phyloP scores from a whole-genome alignment of 2,113 vertebrate species.

The Ailuropoda melanoleuca region DNA sequence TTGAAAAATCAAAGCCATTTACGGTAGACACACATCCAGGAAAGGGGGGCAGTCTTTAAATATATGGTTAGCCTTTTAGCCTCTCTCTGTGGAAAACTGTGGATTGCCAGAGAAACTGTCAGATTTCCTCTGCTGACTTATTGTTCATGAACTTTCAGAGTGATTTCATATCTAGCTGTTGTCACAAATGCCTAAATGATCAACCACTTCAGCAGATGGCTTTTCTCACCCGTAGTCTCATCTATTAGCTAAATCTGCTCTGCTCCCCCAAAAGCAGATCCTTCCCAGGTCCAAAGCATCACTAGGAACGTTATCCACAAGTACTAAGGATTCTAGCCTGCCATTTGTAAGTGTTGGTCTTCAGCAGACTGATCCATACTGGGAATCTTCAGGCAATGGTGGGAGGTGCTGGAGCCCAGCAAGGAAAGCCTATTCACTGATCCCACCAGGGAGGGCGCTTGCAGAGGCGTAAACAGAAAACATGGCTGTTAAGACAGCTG shows the following conservation, averaged over 20 bases:
- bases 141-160: conserved; percentile 63
- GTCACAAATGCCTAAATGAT: conserved; percentile 52
- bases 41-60: conserved; percentile 67
- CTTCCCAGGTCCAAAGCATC: neutral
- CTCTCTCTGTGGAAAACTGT: conserved; percentile 61
- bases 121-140: conserved; percentile 31
- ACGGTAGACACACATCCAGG: conserved; percentile 51
- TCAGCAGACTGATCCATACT: rapidly evolving
- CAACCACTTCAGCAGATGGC: neutral
- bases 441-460: rapidly evolving
- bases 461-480: neutral
- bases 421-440: neutral
- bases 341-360: neutral
- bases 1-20: conserved; percentile 71
- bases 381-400: neutral
- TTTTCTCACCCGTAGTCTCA: neutral
- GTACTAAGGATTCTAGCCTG: neutral
- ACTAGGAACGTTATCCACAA: neutral
- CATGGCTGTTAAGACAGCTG: neutral
- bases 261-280: neutral
- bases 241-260: neutral
- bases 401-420: neutral
- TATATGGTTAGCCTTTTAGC: conserved; percentile 75
- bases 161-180: neutral
- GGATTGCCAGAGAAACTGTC: neutral